phyloP scores from a whole-genome alignment of 2,888 invertebrate genomes.

The Imbricaverruca yamaguchii region DNA sequence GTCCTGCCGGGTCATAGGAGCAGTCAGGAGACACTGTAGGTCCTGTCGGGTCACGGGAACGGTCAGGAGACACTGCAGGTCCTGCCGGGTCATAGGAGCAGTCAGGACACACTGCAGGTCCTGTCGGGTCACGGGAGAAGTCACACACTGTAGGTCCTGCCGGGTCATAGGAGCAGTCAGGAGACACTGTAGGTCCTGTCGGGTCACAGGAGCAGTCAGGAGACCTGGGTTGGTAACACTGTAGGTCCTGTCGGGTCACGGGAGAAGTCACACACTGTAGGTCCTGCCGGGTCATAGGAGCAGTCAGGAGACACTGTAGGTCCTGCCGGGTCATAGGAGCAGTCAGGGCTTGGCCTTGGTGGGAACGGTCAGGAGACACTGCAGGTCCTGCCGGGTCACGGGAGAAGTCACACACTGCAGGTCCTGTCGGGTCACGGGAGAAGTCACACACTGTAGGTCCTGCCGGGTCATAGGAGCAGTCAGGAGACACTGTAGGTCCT shows the following conservation, averaged over 20 bases:
- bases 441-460: constrained; percentile 8
- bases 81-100: background rate
- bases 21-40: too few relatives aligned
- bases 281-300: too few relatives aligned
- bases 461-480: background rate
- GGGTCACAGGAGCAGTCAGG: background rate
- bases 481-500: too few relatives aligned
- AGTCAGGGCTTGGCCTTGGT: too few relatives aligned
- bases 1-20: too few relatives aligned
- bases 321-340: constrained; percentile 49
- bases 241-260: too few relatives aligned
- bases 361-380: constrained; percentile 65
- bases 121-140: constrained; percentile 55
- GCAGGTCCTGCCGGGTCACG: constrained; percentile 57
- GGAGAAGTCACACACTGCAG: constrained; percentile 65
- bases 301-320: constrained; percentile 56
- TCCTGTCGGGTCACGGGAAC: too few relatives aligned
- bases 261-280: too few relatives aligned
- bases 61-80: background rate
- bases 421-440: constrained; percentile 49
- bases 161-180: constrained; percentile 18
- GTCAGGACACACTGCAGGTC: constrained; percentile 69
- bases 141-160: constrained; percentile 65
- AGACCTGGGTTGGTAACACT: too few relatives aligned
- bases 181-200: constrained; percentile 3